These are phyloP conservation scores for Corythornis madagascariensis DNA, from an alignment of 2,113 vertebrate species.

Conservation along the genomic window DNA sequence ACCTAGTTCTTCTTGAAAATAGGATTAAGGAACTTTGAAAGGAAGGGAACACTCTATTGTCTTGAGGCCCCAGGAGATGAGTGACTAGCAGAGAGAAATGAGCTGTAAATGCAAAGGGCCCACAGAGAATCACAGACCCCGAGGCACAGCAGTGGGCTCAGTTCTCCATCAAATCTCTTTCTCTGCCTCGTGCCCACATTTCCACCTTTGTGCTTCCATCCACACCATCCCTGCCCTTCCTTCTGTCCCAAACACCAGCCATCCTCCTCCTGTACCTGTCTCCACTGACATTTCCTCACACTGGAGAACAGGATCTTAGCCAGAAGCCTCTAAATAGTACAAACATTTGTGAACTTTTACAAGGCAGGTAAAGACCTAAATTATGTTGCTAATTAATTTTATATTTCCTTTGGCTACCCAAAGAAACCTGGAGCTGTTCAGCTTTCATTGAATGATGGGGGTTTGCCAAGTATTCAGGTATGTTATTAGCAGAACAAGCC, in stretches of 20 bases:
- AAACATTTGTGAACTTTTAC: constrained; percentile 74
- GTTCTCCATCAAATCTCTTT: neutral
- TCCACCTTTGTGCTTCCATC: neutral
- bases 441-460: constrained; percentile 12
- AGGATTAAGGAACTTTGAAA: constrained; percentile 34
- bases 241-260: neutral
- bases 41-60: constrained; percentile 6
- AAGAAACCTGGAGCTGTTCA: constrained; percentile 68
- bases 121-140: neutral
- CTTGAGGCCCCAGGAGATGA: neutral
- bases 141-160: neutral
- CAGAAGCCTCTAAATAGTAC: constrained; percentile 73
- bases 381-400: constrained; percentile 83
- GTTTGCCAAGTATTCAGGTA: constrained; percentile 78
- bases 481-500: constrained; percentile 52
- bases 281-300: constrained; percentile 6
- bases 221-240: neutral
- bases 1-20: constrained; percentile 47
- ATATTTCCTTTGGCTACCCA: constrained; percentile 78
- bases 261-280: neutral
- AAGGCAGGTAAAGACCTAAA: constrained; percentile 77
- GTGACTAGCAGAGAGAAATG: neutral
- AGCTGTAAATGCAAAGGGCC: neutral
- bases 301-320: constrained; percentile 52
- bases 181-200: neutral